Percentiles rank a stretch among this genome's conserved stretches.
Evolutionary conservation across 2,113 vertebrate genomes (phyloP).

Genomic region (Rallus limicola): DNA sequence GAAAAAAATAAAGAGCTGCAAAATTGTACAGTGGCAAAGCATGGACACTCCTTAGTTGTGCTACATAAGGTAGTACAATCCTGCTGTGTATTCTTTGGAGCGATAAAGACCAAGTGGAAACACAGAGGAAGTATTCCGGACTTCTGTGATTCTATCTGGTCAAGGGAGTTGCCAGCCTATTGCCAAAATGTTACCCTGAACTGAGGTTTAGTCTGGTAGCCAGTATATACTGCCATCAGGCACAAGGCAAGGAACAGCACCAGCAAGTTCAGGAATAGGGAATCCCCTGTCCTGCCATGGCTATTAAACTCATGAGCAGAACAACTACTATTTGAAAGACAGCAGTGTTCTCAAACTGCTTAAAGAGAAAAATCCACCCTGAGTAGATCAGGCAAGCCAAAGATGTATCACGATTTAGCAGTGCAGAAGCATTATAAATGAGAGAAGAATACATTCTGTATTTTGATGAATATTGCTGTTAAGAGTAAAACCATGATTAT

Average conservation of each 20-base stretch:
- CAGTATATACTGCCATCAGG: background rate
- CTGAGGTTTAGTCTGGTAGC: background rate
- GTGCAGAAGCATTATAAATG: background rate
- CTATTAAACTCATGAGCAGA: background rate
- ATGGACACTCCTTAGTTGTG: background rate
- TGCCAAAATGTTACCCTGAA: background rate
- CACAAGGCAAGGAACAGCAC: background rate
- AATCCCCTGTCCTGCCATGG: background rate
- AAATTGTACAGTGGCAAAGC: background rate
- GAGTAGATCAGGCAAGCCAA: background rate
- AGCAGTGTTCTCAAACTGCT: background rate
- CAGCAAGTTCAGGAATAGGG: background rate
- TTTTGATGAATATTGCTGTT: background rate
- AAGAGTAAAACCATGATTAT: background rate
- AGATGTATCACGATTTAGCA: background rate
- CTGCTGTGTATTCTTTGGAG: background rate
- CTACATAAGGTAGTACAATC: background rate
- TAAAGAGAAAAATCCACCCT: background rate
- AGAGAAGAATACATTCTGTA: background rate
- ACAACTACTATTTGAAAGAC: background rate
- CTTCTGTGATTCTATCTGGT: background rate
- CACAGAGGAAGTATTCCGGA: background rate
- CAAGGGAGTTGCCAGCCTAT: background rate
- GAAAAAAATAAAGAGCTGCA: background rate
- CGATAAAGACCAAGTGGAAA: background rate